Percentiles rank a stretch among this genome's conserved stretches.
These are phyloP conservation scores for Drymodes brunneopygia DNA, from an alignment of 2,113 vertebrate species.

Conservation along the genomic window DNA sequence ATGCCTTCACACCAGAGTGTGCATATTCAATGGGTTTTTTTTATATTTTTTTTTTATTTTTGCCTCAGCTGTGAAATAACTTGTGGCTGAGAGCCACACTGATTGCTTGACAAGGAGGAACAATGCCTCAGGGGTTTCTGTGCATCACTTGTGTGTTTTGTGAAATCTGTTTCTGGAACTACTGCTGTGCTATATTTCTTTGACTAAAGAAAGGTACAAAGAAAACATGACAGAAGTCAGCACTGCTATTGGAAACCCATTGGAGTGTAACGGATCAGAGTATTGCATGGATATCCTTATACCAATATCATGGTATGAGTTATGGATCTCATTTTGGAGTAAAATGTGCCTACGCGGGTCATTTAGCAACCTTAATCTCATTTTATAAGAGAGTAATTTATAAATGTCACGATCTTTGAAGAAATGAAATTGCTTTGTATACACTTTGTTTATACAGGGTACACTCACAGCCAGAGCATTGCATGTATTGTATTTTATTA, in stretches of 20 bases:
- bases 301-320: conserved; percentile 16
- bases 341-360: conserved; percentile 6
- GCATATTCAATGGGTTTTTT: not conserved
- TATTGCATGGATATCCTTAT: not conserved
- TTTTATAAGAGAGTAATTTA: conserved; percentile 47
- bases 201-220: conserved; percentile 1
- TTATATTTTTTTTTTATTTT: not conserved
- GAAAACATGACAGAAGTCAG: not conserved
- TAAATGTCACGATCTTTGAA: conserved; percentile 42
- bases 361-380: conserved; percentile 59
- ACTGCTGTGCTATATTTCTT: not conserved
- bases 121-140: conserved; percentile 1
- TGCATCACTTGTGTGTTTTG: not conserved
- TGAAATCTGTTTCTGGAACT: conserved; percentile 21
- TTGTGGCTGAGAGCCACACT: not conserved
- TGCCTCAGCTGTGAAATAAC: not conserved
- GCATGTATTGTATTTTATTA: conserved; percentile 3
- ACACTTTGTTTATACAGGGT: not conserved
- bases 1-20: not conserved
- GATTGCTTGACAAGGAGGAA: not conserved
- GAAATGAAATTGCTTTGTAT: conserved; percentile 41
- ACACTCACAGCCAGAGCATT: not conserved
- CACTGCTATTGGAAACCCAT: not conserved
- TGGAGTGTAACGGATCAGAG: not conserved
- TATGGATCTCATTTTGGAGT: conserved; percentile 51